Evolutionary conservation across 2,797 vertebrate species (phyloP).

Genomic region (Dipus sagitta): DNA sequence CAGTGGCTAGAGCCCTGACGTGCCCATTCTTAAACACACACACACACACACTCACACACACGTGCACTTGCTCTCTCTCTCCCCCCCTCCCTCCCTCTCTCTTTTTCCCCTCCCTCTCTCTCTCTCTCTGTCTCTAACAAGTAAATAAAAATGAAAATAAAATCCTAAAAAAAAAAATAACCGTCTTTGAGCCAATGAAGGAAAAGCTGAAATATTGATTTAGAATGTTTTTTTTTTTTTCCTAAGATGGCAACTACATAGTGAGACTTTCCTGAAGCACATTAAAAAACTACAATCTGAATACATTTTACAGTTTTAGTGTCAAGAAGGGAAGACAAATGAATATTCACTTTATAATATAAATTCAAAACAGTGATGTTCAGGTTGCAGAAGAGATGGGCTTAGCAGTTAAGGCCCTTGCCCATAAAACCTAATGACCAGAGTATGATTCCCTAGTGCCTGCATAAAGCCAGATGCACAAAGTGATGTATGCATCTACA

Average conservation of each 20-base stretch:
- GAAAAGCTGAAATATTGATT: neutral
- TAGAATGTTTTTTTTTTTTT: constrained; percentile 18
- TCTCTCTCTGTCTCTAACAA: too few relatives aligned
- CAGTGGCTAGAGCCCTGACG: too few relatives aligned
- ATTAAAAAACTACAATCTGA: constrained; percentile 40
- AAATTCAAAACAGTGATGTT: constrained; percentile 43
- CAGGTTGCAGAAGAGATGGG: neutral
- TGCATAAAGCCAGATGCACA: too few relatives aligned
- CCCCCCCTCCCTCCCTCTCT: neutral
- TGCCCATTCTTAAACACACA: too few relatives aligned
- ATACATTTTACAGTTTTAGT: neutral
- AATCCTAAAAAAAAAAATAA: too few relatives aligned
- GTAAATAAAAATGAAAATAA: too few relatives aligned
- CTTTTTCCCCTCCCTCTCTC: neutral
- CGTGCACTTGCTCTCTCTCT: too few relatives aligned
- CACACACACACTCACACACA: too few relatives aligned
- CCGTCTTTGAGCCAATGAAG: neutral
- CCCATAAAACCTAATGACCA: too few relatives aligned
- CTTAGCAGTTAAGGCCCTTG: too few relatives aligned
- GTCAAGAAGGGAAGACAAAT: neutral
- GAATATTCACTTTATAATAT: neutral
- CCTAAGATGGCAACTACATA: neutral
- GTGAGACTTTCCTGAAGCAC: neutral
- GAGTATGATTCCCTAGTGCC: too few relatives aligned
- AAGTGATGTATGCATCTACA: too few relatives aligned